These are phyloP conservation scores for Rhinopithecus roxellana DNA, from an alignment of 2,113 vertebrate species.

Conservation along the genomic window DNA sequence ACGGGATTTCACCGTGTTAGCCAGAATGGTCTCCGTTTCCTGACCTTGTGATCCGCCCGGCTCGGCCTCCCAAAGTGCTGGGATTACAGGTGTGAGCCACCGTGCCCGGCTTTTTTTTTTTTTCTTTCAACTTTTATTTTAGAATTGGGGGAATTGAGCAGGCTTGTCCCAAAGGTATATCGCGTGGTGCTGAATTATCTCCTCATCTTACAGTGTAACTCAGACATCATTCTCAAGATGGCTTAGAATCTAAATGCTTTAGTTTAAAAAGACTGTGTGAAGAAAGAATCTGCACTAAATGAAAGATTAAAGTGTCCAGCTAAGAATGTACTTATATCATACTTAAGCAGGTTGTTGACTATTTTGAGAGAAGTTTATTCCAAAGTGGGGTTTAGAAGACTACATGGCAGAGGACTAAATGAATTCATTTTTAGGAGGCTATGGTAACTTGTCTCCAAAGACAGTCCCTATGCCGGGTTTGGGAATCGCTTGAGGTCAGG, in stretches of 20 bases:
- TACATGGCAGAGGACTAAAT: neutral
- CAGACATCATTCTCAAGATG: neutral
- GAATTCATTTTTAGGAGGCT: neutral
- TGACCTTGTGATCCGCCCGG: too few species aligned
- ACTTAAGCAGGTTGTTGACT: neutral
- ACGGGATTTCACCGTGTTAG: too few species aligned
- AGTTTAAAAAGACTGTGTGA: neutral
- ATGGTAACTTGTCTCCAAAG: neutral
- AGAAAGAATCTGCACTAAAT: neutral
- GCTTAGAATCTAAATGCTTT: neutral
- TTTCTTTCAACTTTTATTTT: too few species aligned
- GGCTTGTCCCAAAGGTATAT: too few species aligned
- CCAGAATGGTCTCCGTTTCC: too few species aligned
- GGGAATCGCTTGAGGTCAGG: too few species aligned
- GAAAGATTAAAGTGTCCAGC: neutral
- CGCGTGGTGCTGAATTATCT: neutral
- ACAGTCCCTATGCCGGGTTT: accelerated
- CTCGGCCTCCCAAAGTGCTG: too few species aligned
- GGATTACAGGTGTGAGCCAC: too few species aligned
- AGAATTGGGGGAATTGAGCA: too few species aligned
- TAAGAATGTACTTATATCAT: neutral
- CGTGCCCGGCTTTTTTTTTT: too few species aligned
- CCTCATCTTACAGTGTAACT: neutral
- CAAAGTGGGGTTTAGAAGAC: neutral
- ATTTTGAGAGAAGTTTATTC: neutral